phyloP scores from a whole-genome alignment of 92 coral and sea anemone genomes.

The Bergia puertoricense region DNA sequence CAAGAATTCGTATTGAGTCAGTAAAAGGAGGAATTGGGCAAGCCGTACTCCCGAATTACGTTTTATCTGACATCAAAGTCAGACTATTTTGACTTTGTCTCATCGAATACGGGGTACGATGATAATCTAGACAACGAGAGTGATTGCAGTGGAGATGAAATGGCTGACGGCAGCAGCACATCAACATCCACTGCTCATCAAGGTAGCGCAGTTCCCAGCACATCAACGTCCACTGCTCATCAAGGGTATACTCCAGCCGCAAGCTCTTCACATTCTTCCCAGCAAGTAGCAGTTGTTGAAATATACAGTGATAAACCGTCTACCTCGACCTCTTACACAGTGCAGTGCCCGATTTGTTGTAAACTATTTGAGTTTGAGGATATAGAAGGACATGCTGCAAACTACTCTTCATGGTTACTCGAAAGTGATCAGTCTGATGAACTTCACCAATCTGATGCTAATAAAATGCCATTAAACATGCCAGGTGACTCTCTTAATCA shows the following conservation, averaged over 20 bases:
- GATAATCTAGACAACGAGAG: neutral
- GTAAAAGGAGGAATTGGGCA: too few relatives aligned
- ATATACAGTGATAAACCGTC: neutral
- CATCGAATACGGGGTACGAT: neutral
- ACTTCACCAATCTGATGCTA: conserved; percentile 1
- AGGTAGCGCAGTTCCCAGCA: too few relatives aligned
- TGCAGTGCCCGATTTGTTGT: conserved; percentile 49
- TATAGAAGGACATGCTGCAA: conserved; percentile 43
- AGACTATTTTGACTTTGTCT: too few relatives aligned
- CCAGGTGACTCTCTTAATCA: neutral
- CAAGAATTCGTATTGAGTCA: too few relatives aligned
- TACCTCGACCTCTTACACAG: neutral
- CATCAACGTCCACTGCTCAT: neutral
- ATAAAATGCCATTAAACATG: neutral
- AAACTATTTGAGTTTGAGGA: conserved; percentile 4
- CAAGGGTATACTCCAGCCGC: neutral
- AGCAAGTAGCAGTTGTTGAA: neutral
- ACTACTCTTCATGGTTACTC: conserved; percentile 39
- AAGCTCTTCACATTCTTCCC: neutral
- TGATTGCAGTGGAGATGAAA: neutral
- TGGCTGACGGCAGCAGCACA: neutral
- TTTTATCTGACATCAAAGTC: too few relatives aligned
- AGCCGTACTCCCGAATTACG: too few relatives aligned
- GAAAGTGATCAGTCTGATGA: conserved; percentile 35
- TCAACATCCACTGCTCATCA: too few relatives aligned